A percentile compares a stretch with the other conserved stretches of the same genome.
Conservation (phyloP, 2,797 vertebrate genomes). For the Manis javanica region DNA sequence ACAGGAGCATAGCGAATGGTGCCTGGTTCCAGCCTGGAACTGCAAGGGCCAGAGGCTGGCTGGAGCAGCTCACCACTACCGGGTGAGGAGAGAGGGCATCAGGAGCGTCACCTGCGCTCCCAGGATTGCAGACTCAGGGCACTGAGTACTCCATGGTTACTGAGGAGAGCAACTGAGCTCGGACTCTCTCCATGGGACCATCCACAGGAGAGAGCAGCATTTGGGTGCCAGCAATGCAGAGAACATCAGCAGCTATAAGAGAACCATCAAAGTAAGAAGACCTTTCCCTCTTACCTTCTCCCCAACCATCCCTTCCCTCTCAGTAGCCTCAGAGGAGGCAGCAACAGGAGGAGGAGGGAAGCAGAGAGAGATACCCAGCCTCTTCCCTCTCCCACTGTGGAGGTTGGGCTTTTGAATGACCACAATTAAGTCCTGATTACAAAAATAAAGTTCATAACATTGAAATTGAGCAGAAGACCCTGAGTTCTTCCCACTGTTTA, state of each 20-base stretch:
- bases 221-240: neutral
- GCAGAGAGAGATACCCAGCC: neutral
- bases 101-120: neutral
- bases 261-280: neutral
- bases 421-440: neutral
- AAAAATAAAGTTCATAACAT: neutral
- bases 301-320: accelerated
- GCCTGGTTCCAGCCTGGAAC: neutral
- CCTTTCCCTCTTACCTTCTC: neutral
- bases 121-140: too few relatives aligned
- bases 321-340: neutral
- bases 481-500: neutral
- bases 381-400: neutral
- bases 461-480: neutral
- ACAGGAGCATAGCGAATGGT: too few relatives aligned
- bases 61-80: neutral
- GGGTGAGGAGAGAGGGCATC: neutral
- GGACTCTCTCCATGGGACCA: neutral
- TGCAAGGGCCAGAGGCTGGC: neutral
- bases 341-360: neutral
- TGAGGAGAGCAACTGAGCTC: neutral
- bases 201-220: neutral
- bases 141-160: neutral
- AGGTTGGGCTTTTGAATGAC: neutral
- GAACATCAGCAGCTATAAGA: neutral